phyloP scores from a whole-genome alignment of 2,113 vertebrate genomes.

The Puffinus mauretanicus region DNA sequence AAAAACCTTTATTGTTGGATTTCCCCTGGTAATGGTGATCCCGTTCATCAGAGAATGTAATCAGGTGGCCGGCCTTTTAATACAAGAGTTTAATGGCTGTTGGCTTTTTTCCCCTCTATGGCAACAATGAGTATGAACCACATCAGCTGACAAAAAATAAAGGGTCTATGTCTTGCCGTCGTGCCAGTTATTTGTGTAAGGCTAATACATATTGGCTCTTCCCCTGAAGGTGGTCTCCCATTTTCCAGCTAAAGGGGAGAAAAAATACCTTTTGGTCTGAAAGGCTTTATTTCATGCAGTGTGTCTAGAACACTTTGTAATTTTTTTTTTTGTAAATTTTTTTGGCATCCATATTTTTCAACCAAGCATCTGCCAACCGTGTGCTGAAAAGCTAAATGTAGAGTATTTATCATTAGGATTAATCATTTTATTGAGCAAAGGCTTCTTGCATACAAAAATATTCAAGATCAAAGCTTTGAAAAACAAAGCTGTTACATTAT shows the following conservation, averaged over 20 bases:
- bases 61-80: not conserved
- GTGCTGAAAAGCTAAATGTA: not conserved
- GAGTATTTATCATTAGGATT: constrained; percentile 30
- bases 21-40: not conserved
- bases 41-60: not conserved
- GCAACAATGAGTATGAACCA: not conserved
- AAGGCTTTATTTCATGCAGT: not conserved
- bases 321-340: not conserved
- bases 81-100: not conserved
- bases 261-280: not conserved
- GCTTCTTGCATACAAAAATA: not conserved
- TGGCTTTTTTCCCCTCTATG: not conserved
- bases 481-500: constrained; percentile 10
- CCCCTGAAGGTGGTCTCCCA: not conserved
- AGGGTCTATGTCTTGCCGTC: not conserved
- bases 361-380: not conserved
- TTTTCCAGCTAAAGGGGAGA: not conserved
- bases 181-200: not conserved
- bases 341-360: not conserved
- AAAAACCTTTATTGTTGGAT: not conserved
- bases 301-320: not conserved
- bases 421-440: constrained; percentile 40
- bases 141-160: not conserved
- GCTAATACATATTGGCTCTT: not conserved
- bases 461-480: constrained; percentile 7